phyloP scores from a whole-genome alignment of 2,113 vertebrate species.

The Prinia subflava region DNA sequence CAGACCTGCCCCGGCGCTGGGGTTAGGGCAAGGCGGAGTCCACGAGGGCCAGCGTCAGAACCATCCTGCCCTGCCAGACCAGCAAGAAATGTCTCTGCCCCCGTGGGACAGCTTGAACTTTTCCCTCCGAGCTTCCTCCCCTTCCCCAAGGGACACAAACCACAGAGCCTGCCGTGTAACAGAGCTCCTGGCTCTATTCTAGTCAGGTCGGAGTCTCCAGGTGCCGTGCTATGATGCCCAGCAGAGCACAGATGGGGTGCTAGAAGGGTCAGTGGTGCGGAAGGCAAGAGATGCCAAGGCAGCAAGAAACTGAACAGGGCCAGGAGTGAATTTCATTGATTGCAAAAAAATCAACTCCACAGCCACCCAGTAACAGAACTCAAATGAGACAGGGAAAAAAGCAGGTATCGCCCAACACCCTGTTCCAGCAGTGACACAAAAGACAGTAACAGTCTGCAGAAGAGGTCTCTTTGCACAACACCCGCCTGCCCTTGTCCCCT shows the following conservation, averaged over 20 bases:
- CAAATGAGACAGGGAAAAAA: neutral
- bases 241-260: neutral
- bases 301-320: neutral
- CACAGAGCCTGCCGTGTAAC: neutral
- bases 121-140: neutral
- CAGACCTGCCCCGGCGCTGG: too few relatives aligned
- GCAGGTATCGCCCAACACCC: neutral
- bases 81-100: neutral
- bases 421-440: neutral
- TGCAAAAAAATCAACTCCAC: neutral
- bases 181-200: neutral
- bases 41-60: neutral
- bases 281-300: neutral
- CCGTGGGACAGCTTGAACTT: neutral
- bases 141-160: neutral
- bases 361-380: neutral
- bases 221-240: neutral
- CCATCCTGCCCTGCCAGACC: neutral
- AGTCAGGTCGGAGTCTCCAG: neutral
- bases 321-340: conserved; percentile 8
- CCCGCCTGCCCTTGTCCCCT: neutral
- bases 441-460: neutral
- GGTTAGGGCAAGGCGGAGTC: neutral
- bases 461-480: neutral
- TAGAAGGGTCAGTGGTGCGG: rapidly evolving